phyloP scores from a whole-genome alignment of 2,888 invertebrate genomes.

The Noctua pronuba region DNA sequence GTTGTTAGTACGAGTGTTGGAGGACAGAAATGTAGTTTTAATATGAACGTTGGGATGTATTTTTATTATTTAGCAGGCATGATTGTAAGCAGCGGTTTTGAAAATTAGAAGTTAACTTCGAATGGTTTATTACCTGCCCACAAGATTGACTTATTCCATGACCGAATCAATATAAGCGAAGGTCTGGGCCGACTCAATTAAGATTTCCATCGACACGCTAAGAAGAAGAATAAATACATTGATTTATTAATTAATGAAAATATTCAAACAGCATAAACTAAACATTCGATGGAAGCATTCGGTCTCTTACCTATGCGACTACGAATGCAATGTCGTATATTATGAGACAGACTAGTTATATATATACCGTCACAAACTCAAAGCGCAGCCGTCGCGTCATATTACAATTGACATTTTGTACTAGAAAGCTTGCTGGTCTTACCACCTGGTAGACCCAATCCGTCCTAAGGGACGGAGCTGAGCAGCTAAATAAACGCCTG shows the following conservation, averaged over 20 bases:
- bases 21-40: slow-evolving; percentile 20
- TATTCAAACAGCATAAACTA: not conserved
- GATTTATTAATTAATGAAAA: not conserved
- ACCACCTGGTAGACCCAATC: slow-evolving; percentile 23
- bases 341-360: not conserved
- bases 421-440: slow-evolving; percentile 16
- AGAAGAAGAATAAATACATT: not conserved
- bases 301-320: not conserved
- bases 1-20: slow-evolving; percentile 29
- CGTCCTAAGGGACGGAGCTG: slow-evolving; percentile 1
- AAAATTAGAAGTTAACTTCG: no score
- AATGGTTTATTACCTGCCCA: not conserved
- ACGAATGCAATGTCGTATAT: not conserved
- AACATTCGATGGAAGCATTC: not conserved
- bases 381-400: not conserved
- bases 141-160: not conserved
- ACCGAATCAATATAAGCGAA: not conserved
- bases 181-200: not conserved
- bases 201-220: not conserved
- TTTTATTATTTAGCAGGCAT: not conserved
- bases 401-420: slow-evolving; percentile 15
- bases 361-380: slow-evolving; percentile 4
- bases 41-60: slow-evolving; percentile 27
- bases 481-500: slow-evolving; percentile 2
- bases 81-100: not conserved